phyloP scores from a whole-genome alignment of 2,797 vertebrate genomes.

The Centropyge bicolor region DNA sequence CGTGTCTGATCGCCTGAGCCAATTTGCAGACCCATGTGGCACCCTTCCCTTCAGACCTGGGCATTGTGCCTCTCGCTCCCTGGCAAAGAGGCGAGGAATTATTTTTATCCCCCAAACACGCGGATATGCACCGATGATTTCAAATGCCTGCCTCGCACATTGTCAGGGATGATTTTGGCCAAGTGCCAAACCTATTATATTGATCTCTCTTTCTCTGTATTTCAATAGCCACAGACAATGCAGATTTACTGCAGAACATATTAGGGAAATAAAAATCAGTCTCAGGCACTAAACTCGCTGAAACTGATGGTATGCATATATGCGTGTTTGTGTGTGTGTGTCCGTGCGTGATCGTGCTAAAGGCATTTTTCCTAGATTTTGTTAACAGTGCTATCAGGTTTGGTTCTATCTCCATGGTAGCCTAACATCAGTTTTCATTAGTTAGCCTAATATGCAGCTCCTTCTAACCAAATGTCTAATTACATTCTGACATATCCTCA shows the following conservation, averaged over 20 bases:
- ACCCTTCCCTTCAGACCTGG: slow-evolving; percentile 87
- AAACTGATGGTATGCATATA: slow-evolving; percentile 68
- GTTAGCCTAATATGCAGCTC: slow-evolving; percentile 51
- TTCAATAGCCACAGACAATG: slow-evolving; percentile 88
- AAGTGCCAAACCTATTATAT: slow-evolving; percentile 89
- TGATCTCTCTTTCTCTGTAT: slow-evolving; percentile 89
- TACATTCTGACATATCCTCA: slow-evolving; percentile 74
- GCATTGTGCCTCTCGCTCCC: slow-evolving; percentile 85
- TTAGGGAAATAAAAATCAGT: slow-evolving; percentile 85
- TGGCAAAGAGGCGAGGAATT: slow-evolving; percentile 87
- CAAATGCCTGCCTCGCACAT: slow-evolving; percentile 86
- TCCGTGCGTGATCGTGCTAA: slow-evolving; percentile 30
- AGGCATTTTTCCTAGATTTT: slow-evolving; percentile 47
- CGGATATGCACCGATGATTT: slow-evolving; percentile 87
- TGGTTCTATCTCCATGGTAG: slow-evolving; percentile 41
- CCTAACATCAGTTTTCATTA: slow-evolving; percentile 58
- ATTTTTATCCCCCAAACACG: slow-evolving; percentile 87
- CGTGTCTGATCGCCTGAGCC: slow-evolving; percentile 87
- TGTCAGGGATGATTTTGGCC: slow-evolving; percentile 87
- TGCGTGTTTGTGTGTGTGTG: slow-evolving; percentile 29
- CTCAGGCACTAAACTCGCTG: slow-evolving; percentile 72
- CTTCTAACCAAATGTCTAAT: slow-evolving; percentile 72
- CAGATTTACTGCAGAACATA: slow-evolving; percentile 87
- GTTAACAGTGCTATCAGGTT: slow-evolving; percentile 56
- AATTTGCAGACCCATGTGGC: slow-evolving; percentile 89